Evolutionary conservation across 2,113 vertebrate species (phyloP).

Genomic region (Anser brachyrhynchus): DNA sequence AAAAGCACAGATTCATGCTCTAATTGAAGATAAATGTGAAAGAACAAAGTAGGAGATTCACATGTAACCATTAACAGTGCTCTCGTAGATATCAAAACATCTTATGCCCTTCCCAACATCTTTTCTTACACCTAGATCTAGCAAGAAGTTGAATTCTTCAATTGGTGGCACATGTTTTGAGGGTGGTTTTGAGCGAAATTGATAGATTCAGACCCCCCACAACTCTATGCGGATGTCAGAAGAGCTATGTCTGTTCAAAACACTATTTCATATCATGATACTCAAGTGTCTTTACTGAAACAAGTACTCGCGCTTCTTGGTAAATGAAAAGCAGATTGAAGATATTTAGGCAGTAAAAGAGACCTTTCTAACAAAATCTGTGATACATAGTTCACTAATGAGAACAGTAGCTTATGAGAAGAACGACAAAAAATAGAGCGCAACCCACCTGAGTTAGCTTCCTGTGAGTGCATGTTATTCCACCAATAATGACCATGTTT

Average conservation of each 20-base stretch:
- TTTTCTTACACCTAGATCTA: neutral
- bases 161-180: neutral
- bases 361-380: neutral
- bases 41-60: no score
- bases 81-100: neutral
- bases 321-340: neutral
- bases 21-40: no score
- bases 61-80: neutral
- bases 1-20: no score
- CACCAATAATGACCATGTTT: conserved; percentile 78
- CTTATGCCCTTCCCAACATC: neutral
- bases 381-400: neutral
- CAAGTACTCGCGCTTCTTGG: conserved; percentile 31
- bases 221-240: neutral
- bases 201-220: neutral
- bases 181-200: neutral
- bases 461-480: conserved; percentile 57
- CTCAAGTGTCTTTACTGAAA: neutral
- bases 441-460: conserved; percentile 56
- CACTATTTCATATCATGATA: no score
- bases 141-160: neutral
- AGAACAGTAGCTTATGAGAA: neutral
- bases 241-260: neutral
- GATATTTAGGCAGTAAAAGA: neutral
- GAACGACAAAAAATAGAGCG: neutral